These are phyloP conservation scores for Crypturellus tataupa DNA, from an alignment of 2,797 vertebrate genomes.

Conservation along the genomic window DNA sequence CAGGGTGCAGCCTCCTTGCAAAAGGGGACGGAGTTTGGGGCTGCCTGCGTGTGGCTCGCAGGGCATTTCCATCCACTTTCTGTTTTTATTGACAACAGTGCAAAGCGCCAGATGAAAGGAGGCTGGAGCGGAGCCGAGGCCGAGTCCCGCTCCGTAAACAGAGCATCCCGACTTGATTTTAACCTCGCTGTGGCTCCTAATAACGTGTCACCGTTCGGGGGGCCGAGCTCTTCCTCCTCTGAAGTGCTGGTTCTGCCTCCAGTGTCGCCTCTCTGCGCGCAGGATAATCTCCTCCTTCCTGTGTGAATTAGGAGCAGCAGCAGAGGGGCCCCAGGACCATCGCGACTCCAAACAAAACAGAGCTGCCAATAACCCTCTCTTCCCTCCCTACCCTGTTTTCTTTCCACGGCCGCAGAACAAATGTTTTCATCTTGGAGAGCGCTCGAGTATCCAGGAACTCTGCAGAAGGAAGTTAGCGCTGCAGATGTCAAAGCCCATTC, in stretches of 20 bases:
- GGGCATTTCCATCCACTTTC: neutral
- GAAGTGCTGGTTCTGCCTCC: neutral
- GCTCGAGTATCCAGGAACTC: neutral
- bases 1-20: neutral
- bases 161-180: neutral
- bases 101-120: neutral
- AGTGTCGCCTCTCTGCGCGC: rapidly evolving
- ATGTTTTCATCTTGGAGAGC: neutral
- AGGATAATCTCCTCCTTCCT: constrained; percentile 1
- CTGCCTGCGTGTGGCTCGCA: neutral
- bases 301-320: constrained; percentile 10
- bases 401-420: neutral
- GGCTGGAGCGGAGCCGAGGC: neutral
- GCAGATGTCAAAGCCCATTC: neutral
- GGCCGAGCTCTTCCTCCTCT: neutral
- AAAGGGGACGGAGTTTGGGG: neutral
- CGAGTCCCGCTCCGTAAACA: rapidly evolving
- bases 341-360: constrained; percentile 2
- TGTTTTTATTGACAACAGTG: neutral
- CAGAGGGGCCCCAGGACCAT: neutral
- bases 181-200: neutral
- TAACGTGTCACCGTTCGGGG: neutral
- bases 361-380: neutral
- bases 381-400: neutral
- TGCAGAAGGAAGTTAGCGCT: neutral